A percentile compares a stretch with the other conserved stretches of the same genome.
Conservation (phyloP, 35 echinoderm and acorn worm genomes). For the Acanthaster planci region DNA sequence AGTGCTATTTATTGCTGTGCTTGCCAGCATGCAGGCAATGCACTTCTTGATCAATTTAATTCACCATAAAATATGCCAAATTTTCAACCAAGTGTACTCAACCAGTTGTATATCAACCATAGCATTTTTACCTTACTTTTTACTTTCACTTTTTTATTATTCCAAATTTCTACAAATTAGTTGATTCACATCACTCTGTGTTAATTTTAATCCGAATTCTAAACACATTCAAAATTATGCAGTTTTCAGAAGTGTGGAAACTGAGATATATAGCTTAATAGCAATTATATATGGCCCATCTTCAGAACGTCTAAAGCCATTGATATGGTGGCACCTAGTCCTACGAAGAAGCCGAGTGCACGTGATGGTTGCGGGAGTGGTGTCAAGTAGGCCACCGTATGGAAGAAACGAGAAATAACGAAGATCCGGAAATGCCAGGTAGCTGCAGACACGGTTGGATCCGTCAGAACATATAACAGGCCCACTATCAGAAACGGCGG, state of each 20-base stretch:
- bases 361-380: conserved; percentile 69
- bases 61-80: no score
- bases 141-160: no score
- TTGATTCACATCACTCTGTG: no score
- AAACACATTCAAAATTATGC: no score
- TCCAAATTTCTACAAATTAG: no score
- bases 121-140: no score
- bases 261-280: neutral
- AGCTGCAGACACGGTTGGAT: conserved; percentile 19
- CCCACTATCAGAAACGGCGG: conserved; percentile 56
- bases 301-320: conserved; percentile 51
- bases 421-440: conserved; percentile 71
- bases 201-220: no score
- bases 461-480: conserved; percentile 53
- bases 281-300: conserved; percentile 12
- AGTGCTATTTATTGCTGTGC: no score
- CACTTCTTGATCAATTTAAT: no score
- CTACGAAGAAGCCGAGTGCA: conserved; percentile 33
- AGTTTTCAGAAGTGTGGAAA: conserved; percentile 21
- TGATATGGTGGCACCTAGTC: conserved; percentile 44
- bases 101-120: no score
- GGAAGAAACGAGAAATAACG: conserved; percentile 53
- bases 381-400: conserved; percentile 61
- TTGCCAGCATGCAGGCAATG: no score
- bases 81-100: no score